These are phyloP conservation scores for Tetraodon nigroviridis DNA, from an alignment of 2,113 vertebrate species.

Conservation along the genomic window DNA sequence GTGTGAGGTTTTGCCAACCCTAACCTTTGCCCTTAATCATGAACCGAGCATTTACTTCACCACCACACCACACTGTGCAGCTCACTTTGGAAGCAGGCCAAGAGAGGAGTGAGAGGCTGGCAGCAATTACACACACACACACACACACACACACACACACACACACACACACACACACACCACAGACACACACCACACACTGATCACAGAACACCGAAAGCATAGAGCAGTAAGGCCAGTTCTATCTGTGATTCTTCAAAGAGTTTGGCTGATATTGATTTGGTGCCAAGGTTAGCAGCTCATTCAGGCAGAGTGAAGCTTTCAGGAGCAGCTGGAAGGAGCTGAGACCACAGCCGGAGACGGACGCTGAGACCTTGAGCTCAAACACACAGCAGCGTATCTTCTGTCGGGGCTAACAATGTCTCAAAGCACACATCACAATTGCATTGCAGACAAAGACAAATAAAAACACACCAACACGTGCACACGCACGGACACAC, in stretches of 20 bases:
- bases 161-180: conserved; percentile 34
- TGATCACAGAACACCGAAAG: conserved; percentile 54
- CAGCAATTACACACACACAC: conserved; percentile 62
- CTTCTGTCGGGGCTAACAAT: conserved; percentile 68
- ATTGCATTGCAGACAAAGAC: conserved; percentile 62
- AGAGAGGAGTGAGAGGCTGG: conserved; percentile 58
- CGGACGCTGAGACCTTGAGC: conserved; percentile 79
- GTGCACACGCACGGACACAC: neutral
- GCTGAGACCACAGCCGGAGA: conserved; percentile 73
- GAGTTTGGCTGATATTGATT: conserved; percentile 83
- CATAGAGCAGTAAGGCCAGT: conserved; percentile 74
- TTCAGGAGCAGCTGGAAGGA: conserved; percentile 78
- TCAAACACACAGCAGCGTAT: conserved; percentile 66
- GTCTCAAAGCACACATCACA: conserved; percentile 64
- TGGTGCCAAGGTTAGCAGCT: conserved; percentile 80
- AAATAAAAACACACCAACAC: conserved; percentile 56
- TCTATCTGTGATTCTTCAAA: conserved; percentile 84
- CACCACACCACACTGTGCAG: conserved; percentile 46
- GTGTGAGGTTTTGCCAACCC: conserved; percentile 22
- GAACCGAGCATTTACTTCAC: conserved; percentile 52
- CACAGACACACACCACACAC: conserved; percentile 27
- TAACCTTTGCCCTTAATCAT: conserved; percentile 51
- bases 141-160: conserved; percentile 32
- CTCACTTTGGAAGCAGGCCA: conserved; percentile 59
- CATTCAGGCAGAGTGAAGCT: conserved; percentile 78